Evolutionary conservation across 2,888 invertebrate genomes (phyloP).

Genomic region (Notocelia uddmanniana): DNA sequence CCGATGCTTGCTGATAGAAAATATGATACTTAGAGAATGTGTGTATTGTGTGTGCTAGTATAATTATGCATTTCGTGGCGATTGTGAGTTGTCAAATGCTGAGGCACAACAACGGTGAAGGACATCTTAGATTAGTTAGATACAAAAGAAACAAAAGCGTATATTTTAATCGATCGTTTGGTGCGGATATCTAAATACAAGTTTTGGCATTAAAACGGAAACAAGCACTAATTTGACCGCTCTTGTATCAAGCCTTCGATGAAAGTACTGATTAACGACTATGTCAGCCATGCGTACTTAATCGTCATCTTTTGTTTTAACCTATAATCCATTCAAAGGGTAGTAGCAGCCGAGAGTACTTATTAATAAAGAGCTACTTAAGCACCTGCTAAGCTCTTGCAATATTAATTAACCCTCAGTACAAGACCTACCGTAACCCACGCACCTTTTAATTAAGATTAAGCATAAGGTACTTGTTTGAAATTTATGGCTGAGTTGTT

Average conservation of each 20-base stretch:
- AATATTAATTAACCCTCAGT: constrained; percentile 40
- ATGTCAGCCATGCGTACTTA: neutral
- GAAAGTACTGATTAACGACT: neutral
- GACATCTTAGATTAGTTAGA: neutral
- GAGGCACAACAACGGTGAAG: neutral
- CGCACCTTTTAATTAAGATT: constrained; percentile 38
- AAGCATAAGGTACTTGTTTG: constrained; percentile 23
- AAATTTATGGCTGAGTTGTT: constrained; percentile 26
- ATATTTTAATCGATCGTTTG: no score
- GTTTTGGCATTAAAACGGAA: neutral
- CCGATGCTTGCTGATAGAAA: constrained; percentile 7
- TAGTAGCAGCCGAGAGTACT: constrained; percentile 23
- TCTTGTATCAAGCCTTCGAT: neutral
- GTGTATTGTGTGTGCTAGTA: neutral
- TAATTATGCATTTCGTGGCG: neutral
- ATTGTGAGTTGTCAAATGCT: neutral
- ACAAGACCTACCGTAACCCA: constrained; percentile 30
- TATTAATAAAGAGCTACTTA: constrained; percentile 35
- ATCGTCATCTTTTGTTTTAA: constrained; percentile 5
- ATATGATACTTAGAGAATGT: neutral
- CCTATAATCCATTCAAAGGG: constrained; percentile 2
- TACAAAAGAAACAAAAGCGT: no score
- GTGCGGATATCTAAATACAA: no score
- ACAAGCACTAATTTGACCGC: neutral
- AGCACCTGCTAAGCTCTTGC: constrained; percentile 27